Percentiles rank a stretch among this genome's conserved stretches.
These are phyloP conservation scores for Danaus plexippus DNA, from an alignment of 1,140 invertebrate genomes.

Conservation along the genomic window DNA sequence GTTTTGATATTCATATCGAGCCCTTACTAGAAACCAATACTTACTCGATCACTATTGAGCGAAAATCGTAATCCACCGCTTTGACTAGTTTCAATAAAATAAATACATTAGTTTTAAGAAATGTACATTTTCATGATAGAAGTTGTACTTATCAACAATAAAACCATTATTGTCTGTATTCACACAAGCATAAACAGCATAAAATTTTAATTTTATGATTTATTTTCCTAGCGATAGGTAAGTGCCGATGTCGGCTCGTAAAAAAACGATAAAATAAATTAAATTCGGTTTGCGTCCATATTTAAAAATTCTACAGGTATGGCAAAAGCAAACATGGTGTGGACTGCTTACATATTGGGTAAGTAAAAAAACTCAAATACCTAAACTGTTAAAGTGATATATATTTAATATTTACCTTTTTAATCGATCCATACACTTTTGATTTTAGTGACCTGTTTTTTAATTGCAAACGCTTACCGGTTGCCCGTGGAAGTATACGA, in stretches of 20 bases:
- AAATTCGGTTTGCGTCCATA: constrained; percentile 31
- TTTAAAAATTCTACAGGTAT: constrained; percentile 15
- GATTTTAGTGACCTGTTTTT: constrained; percentile 3
- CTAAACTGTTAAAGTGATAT: not conserved
- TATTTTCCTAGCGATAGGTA: constrained; percentile 34
- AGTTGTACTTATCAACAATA: too few species aligned
- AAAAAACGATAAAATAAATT: constrained; percentile 38
- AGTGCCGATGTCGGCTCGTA: constrained; percentile 30
- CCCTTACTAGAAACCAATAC: too few species aligned
- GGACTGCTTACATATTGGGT: constrained; percentile 11
- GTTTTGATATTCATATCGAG: too few species aligned
- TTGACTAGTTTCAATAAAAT: too few species aligned
- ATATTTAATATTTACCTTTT: not conserved
- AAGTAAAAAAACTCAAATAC: constrained; percentile 1
- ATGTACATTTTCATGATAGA: too few species aligned
- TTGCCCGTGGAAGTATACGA: constrained; percentile 25
- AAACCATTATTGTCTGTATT: too few species aligned
- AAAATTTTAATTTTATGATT: constrained; percentile 39
- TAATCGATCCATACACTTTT: not conserved
- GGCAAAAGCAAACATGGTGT: constrained; percentile 16
- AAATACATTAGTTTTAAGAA: too few species aligned
- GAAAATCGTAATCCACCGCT: too few species aligned
- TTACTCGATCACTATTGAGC: too few species aligned
- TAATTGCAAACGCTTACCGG: constrained; percentile 9
- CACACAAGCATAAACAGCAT: constrained; percentile 18